A percentile compares a stretch with the other conserved stretches of the same genome.
Evolutionary conservation across 2,113 vertebrate species (phyloP).

Genomic region (Megaleporinus macrocephalus): DNA sequence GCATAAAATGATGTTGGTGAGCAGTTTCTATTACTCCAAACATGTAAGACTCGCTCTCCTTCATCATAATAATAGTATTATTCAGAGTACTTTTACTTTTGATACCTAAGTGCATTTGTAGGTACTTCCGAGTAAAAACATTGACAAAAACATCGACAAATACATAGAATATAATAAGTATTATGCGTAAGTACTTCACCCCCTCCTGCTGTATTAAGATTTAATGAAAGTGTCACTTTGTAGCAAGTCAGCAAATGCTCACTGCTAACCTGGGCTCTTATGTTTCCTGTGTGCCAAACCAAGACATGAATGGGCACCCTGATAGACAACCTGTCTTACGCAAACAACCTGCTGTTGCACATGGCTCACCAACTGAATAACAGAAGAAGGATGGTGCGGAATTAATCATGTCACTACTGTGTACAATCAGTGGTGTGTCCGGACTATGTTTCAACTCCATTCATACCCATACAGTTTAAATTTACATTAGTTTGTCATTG

Average conservation of each 20-base stretch:
- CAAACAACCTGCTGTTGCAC: slow-evolving; percentile 28
- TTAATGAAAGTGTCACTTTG: slow-evolving; percentile 43
- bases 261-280: slow-evolving; percentile 2
- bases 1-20: no score
- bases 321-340: slow-evolving; percentile 41
- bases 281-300: slow-evolving; percentile 26
- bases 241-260: slow-evolving; percentile 31
- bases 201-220: neutral
- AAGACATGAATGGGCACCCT: slow-evolving; percentile 22
- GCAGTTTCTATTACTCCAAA: no score
- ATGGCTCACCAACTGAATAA: slow-evolving; percentile 24
- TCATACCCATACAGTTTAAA: slow-evolving; percentile 30
- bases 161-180: no score
- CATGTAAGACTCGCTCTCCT: no score
- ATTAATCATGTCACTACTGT: slow-evolving; percentile 40
- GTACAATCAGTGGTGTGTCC: slow-evolving; percentile 24
- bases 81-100: no score
- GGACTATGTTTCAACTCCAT: neutral
- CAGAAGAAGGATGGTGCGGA: slow-evolving; percentile 31
- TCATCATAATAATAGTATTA: no score
- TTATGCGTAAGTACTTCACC: neutral
- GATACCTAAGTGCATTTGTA: no score
- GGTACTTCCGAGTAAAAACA: no score
- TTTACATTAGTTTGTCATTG: slow-evolving; percentile 15
- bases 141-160: no score